A percentile compares a stretch with the other conserved stretches of the same genome.
Conservation (phyloP, 2,113 vertebrate species). For the Caretta caretta region DNA sequence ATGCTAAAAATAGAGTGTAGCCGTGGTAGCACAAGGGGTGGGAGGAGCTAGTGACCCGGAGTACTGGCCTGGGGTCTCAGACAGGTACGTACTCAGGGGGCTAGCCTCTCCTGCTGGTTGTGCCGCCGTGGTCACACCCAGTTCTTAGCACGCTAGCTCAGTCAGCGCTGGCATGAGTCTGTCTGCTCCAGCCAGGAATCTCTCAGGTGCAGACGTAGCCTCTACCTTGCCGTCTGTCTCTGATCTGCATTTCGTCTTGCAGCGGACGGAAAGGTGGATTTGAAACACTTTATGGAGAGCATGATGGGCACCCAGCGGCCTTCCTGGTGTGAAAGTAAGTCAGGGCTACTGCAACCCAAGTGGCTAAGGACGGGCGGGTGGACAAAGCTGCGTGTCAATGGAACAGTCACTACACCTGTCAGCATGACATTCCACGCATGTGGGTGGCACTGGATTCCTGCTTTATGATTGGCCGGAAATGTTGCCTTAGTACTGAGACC, state of each 20-base stretch:
- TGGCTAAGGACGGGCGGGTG: background rate
- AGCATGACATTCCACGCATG: background rate
- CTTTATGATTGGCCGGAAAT: background rate
- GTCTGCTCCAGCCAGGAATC: background rate
- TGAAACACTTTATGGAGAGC: conserved; percentile 2
- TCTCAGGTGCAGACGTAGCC: background rate
- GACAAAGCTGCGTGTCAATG: background rate
- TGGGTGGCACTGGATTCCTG: background rate
- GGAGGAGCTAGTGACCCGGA: background rate
- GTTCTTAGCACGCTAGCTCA: background rate
- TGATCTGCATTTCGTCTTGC: background rate
- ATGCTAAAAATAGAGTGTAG: background rate
- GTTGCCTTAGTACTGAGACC: background rate
- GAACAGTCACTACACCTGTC: background rate
- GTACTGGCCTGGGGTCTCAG: background rate
- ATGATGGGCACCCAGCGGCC: background rate
- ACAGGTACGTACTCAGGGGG: background rate
- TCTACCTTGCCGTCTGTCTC: background rate
- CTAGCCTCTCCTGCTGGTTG: too few relatives aligned
- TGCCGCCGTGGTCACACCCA: too few relatives aligned
- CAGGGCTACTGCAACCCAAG: background rate
- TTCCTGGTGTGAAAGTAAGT: conserved; percentile 28
- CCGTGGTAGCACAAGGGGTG: background rate
- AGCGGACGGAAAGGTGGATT: conserved; percentile 33
- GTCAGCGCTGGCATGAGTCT: background rate